A percentile compares a stretch with the other conserved stretches of the same genome.
These are phyloP conservation scores for Nipponacmea schrenckii DNA, from an alignment of 2,888 invertebrate species.

Conservation along the genomic window DNA sequence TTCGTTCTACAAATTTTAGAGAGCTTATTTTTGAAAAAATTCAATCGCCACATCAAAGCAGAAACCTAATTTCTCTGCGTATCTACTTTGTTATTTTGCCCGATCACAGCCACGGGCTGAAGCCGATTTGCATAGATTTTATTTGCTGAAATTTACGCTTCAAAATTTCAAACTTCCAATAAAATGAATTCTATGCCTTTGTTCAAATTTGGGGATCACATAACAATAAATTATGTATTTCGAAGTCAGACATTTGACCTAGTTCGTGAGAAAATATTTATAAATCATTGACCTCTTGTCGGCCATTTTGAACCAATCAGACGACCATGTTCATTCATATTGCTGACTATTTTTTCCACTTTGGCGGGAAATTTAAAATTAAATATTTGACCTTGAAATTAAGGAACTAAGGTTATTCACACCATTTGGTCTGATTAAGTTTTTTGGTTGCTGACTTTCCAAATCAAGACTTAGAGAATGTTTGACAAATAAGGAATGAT, in stretches of 20 bases:
- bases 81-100: conserved; percentile 1
- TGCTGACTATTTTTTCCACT: neutral
- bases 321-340: neutral
- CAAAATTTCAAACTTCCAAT: neutral
- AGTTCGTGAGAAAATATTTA: too few species aligned
- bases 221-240: neutral
- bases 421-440: too few species aligned
- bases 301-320: conserved; percentile 6
- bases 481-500: too few species aligned
- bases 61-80: neutral
- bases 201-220: too few species aligned
- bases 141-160: neutral
- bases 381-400: neutral
- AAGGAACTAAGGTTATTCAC: too few species aligned
- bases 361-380: conserved; percentile 3
- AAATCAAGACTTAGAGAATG: too few species aligned
- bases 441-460: neutral
- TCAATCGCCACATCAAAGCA: too few species aligned
- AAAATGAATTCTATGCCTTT: too few species aligned
- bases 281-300: neutral
- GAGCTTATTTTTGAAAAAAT: too few species aligned
- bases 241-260: too few species aligned
- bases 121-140: conserved; percentile 5
- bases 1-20: too few species aligned
- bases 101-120: conserved; percentile 1